Evolutionary conservation across 1,140 invertebrate genomes (phyloP).

Genomic region (Panagrolaimus sp.): DNA sequence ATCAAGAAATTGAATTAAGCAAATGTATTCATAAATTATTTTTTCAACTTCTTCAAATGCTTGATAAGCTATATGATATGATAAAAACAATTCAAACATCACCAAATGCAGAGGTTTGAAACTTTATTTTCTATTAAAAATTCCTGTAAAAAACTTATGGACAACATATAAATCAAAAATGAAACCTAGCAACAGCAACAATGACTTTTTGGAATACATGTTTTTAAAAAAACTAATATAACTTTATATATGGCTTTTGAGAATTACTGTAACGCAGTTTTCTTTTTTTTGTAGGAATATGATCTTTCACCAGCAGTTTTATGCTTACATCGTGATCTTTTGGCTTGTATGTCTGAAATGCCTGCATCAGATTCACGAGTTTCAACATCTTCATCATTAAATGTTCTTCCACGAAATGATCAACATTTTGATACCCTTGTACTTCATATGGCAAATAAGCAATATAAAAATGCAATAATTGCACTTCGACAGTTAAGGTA

Average conservation of each 20-base stretch:
- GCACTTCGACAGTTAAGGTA: constrained; percentile 47
- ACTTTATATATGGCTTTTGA: too few relatives aligned
- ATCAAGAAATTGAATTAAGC: constrained; percentile 67
- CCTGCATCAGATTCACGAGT: constrained; percentile 19
- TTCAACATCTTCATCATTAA: constrained; percentile 28
- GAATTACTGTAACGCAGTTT: too few relatives aligned
- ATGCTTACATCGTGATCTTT: constrained; percentile 49
- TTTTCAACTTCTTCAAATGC: constrained; percentile 80
- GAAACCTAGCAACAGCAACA: too few relatives aligned
- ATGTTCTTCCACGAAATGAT: constrained; percentile 21
- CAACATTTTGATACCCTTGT: constrained; percentile 44
- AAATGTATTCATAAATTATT: constrained; percentile 78
- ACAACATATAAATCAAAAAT: too few relatives aligned
- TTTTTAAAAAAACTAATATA: too few relatives aligned
- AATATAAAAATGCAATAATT: constrained; percentile 46
- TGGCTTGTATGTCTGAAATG: constrained; percentile 29
- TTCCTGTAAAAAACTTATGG: too few relatives aligned
- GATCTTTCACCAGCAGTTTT: constrained; percentile 52
- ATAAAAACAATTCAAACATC: constrained; percentile 48
- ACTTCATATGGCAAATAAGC: constrained; percentile 54
- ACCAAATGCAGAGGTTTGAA: constrained; percentile 44
- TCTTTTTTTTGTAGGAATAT: constrained; percentile 36
- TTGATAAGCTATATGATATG: constrained; percentile 87
- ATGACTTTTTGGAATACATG: too few relatives aligned
- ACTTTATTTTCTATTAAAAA: neutral